Evolutionary conservation across 2,113 vertebrate genomes (phyloP), one percentile per base, ranked within the genome.

Genomic region (Rhabdornis inornatus): DNA sequence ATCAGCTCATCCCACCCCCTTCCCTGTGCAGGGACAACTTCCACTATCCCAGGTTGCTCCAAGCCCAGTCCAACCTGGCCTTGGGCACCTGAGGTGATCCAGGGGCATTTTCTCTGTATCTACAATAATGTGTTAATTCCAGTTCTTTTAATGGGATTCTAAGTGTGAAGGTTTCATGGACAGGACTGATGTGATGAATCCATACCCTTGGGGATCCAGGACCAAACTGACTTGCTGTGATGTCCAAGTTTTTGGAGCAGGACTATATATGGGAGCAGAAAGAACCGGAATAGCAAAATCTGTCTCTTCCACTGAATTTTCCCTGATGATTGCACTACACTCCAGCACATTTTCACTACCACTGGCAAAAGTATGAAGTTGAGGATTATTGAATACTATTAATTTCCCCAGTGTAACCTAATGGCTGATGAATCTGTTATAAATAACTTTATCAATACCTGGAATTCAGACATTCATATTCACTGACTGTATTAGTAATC

Each of bases 31-130:
- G 10, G 22, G 15, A 33, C 23, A 37, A 2, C 8, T 82, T 39
- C 37, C 45, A 45, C 10, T 28, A 11, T 0, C 6, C 31, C 50
- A 81, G 44, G 18, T 1, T 81, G 10, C 15, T 64, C 42, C 23
- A 57, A 65, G 19, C 15, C 4, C 33, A 0, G 0, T 39, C 19
- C 77, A 39, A 1, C 15, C 31, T 16, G 27, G 18, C 27, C 13
- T 50, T 30, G 52, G 6, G n/a, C 13, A 39, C 16, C 12, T 21
- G 33, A 44, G 39, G 23, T n/a, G 13, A 9, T 45, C 42, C 17
- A 44, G 22, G 7, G 23, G 8, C 11, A 18, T 45, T 64, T 44
- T 45, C 15, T 45, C 40, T 53, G 1, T 44, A 59, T 15, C 21
- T 52, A 42, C 15, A 82, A 22, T 13, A 45, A 10, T 9, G 3